Evolutionary conservation across 2,797 vertebrate genomes (phyloP).

Genomic region (Megaceryle alcyon): DNA sequence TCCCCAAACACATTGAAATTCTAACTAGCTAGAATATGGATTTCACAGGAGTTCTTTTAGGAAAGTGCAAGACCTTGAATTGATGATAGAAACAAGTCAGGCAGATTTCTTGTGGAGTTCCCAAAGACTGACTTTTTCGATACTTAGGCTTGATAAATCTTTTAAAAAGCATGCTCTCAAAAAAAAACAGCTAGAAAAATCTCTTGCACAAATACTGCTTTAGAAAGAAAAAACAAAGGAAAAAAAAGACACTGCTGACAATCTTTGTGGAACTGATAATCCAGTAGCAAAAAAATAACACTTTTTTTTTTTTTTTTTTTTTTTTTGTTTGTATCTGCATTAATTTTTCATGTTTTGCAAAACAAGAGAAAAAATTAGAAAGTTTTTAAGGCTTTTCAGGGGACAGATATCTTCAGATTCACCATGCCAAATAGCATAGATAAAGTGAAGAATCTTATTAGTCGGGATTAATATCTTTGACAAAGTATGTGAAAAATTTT

Average conservation of each 20-base stretch:
- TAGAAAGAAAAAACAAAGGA: neutral
- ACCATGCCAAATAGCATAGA: neutral
- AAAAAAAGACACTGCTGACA: neutral
- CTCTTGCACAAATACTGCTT: neutral
- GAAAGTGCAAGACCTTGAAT: neutral
- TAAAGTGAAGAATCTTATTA: neutral
- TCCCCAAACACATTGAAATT: neutral
- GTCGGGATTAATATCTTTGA: accelerated
- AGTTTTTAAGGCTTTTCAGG: neutral
- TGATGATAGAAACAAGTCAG: neutral
- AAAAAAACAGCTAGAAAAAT: neutral
- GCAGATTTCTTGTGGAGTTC: neutral
- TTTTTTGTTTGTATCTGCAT: neutral
- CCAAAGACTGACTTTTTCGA: neutral
- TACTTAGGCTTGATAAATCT: neutral
- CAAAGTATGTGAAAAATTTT: neutral
- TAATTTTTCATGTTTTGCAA: neutral
- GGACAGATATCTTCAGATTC: neutral
- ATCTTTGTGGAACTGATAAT: neutral
- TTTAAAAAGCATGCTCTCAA: neutral
- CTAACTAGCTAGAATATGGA: neutral
- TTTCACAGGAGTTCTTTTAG: neutral
- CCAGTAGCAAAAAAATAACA: neutral
- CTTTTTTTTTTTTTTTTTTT: neutral
- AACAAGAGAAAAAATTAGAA: neutral